Base-by-base conservation (phyloP, 1,140 invertebrate species). In the Drosophila virilis region DNA sequence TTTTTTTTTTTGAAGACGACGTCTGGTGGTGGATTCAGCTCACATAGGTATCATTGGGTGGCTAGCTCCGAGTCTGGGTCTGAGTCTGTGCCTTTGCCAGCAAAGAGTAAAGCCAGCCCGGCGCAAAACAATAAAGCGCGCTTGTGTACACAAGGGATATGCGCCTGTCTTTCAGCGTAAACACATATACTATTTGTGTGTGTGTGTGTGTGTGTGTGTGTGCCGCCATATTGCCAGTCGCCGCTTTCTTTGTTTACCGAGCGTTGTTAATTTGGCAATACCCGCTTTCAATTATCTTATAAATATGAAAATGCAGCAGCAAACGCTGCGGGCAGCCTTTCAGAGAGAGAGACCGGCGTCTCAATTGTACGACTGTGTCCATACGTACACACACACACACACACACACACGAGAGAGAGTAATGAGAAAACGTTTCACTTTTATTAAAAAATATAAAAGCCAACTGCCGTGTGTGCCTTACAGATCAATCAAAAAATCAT, bases 231-330 rank as follows among this genome's bases (percentile, higher is more conserved):
- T 86, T 86, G 83, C 51, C 69, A 82, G 75, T 67, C 51, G 74
- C 57, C 43, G 71, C 65, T 69, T 73, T 60, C 46, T 71, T 83
- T 91, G 90, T 91, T 91, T 91, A 78, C 83, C 76, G 73, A 91
- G 88, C 80, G 88, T 80, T 85, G 80, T 91, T 91, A 91, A 91
- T 91, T 91, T 91, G 90, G 90, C 86, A 91, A 91, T 90, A 91
- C 90, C 90, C 90, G 86, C 90, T 91, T 91, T 91, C 90, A 91
- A 91, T 91, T 91, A 91, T 91, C 90, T 91, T 91, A 91, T 91
- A 91, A 91, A 91, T 91, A 91, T 91, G 90, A 91, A 91, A 91
- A 91, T 91, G 90, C 83, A 89, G 86, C 83, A 84, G 84, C 77
- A 89, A 89, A 71, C 80, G 77, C 84, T 84, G 50, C 74, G 69